These are phyloP conservation scores for Molossus molossus DNA, from an alignment of 2,797 vertebrate genomes.

Conservation along the genomic window DNA sequence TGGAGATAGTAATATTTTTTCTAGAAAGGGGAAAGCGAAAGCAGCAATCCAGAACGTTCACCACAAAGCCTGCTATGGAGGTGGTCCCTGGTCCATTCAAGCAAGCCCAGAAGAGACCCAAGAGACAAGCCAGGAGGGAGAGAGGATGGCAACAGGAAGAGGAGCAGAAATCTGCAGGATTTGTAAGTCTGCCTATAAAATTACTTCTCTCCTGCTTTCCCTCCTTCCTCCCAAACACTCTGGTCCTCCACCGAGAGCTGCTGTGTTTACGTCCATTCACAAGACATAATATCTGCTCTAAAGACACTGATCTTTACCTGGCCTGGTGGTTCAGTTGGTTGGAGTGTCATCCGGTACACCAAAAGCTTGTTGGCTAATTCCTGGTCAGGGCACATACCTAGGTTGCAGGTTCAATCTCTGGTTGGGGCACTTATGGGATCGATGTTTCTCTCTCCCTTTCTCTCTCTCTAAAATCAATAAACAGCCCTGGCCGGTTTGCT, in stretches of 20 bases:
- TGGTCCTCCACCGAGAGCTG: neutral
- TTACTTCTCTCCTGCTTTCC: neutral
- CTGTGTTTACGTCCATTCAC: neutral
- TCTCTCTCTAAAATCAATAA: neutral
- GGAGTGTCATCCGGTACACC: neutral
- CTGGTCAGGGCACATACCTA: neutral
- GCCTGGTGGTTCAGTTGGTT: neutral
- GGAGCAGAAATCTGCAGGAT: neutral
- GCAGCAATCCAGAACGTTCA: neutral
- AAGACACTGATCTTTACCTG: neutral
- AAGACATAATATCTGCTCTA: neutral
- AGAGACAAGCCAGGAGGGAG: neutral
- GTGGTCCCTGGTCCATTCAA: neutral
- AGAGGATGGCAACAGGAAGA: neutral
- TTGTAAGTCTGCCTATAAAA: neutral
- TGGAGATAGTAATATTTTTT: constrained; percentile 1
- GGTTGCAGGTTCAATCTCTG: no score
- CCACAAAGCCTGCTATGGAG: neutral
- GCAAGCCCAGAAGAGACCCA: neutral
- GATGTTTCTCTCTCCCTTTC: neutral
- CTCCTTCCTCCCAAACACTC: neutral
- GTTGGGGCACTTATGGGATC: neutral
- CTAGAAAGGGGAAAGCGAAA: constrained; percentile 44
- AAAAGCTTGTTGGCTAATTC: neutral
- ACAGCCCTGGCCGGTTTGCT: no score